Percentiles rank a stretch among this genome's conserved stretches.
These are phyloP conservation scores for Timema podura DNA, from an alignment of 2,888 invertebrate genomes.

Conservation along the genomic window DNA sequence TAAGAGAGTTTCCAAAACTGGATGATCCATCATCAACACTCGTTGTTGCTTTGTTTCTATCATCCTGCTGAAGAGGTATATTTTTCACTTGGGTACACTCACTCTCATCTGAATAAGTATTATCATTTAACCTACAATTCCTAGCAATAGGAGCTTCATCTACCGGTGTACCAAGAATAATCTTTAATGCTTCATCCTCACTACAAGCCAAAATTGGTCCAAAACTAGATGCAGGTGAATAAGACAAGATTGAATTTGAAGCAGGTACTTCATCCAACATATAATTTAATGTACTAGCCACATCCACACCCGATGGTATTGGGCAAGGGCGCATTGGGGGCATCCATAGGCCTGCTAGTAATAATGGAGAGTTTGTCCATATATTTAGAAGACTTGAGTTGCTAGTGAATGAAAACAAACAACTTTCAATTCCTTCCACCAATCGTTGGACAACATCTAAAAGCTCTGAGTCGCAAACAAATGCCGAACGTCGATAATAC, in stretches of 20 bases:
- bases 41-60: constrained; percentile 1
- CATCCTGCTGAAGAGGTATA: constrained; percentile 1
- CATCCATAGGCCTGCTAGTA: constrained; percentile 81
- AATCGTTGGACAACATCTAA: constrained; percentile 72
- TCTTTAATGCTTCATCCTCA: constrained; percentile 69
- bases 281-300: constrained; percentile 57
- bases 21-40: constrained; percentile 33
- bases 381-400: constrained; percentile 85
- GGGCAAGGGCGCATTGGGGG: constrained; percentile 74
- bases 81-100: neutral
- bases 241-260: constrained; percentile 23
- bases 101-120: neutral
- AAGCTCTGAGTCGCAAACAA: constrained; percentile 76
- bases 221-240: constrained; percentile 24
- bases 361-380: constrained; percentile 81
- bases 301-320: constrained; percentile 58
- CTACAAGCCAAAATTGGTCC: constrained; percentile 44
- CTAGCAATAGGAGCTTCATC: constrained; percentile 42
- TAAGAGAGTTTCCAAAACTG: constrained; percentile 60
- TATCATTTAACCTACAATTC: neutral
- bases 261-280: constrained; percentile 33
- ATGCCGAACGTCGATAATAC: constrained; percentile 78
- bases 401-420: constrained; percentile 66
- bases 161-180: constrained; percentile 51
- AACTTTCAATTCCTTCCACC: constrained; percentile 66